Conservation (phyloP, 2,797 vertebrate genomes). For the Syngnathus rostellatus region DNA sequence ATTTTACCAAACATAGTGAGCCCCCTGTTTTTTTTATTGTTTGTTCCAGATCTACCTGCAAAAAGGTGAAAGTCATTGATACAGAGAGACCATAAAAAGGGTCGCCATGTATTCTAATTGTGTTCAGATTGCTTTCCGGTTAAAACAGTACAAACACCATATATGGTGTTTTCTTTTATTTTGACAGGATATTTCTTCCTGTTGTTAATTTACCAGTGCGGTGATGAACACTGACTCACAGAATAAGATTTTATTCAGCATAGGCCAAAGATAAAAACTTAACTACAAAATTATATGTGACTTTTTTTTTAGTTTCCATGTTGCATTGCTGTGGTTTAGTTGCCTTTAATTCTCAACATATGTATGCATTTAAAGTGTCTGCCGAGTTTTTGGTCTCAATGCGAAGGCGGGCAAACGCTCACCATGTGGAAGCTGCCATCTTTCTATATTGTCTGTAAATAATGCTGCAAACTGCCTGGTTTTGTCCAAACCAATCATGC, state of each 20-base stretch:
- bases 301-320: not conserved
- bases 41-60: too few relatives aligned
- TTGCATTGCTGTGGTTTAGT: not conserved
- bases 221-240: not conserved
- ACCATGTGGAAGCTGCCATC: slow-evolving; percentile 29
- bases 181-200: too few relatives aligned
- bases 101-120: too few relatives aligned
- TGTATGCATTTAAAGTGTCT: slow-evolving; percentile 27
- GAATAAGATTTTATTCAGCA: slow-evolving; percentile 7
- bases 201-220: too few relatives aligned
- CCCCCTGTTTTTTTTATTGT: too few relatives aligned
- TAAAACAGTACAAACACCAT: too few relatives aligned
- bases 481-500: slow-evolving; percentile 53
- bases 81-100: too few relatives aligned
- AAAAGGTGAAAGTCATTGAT: too few relatives aligned
- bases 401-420: slow-evolving; percentile 15
- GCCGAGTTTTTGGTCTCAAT: slow-evolving; percentile 22
- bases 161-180: too few relatives aligned
- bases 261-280: slow-evolving; percentile 30
- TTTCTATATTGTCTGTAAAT: slow-evolving; percentile 70
- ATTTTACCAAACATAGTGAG: too few relatives aligned
- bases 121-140: too few relatives aligned
- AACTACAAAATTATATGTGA: slow-evolving; percentile 7
- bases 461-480: slow-evolving; percentile 84
- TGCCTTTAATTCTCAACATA: slow-evolving; percentile 2